A percentile compares a stretch with the other conserved stretches of the same genome.
phyloP scores from a whole-genome alignment of 1,140 invertebrate species.

The Palaemon carinicauda region DNA sequence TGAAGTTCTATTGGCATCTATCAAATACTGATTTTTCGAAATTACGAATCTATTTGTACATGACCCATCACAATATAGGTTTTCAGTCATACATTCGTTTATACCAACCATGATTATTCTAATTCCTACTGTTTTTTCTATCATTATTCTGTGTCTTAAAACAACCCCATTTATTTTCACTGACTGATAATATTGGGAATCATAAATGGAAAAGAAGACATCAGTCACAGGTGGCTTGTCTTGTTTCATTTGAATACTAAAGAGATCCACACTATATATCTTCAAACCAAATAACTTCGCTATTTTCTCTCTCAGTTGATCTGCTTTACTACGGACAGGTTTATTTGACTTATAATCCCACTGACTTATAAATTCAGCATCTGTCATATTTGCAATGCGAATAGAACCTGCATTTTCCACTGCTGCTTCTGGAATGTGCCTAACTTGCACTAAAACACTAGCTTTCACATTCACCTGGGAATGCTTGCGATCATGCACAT shows the following conservation, averaged over 20 bases:
- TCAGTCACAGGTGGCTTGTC: slow-evolving; percentile 90
- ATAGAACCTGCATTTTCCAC: slow-evolving; percentile 95
- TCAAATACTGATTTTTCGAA: slow-evolving; percentile 88
- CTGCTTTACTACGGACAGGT: slow-evolving; percentile 84
- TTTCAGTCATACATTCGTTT: slow-evolving; percentile 95
- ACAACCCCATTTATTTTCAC: slow-evolving; percentile 93
- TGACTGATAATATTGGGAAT: slow-evolving; percentile 94
- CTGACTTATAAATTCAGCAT: slow-evolving; percentile 94
- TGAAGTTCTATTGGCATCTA: slow-evolving; percentile 95
- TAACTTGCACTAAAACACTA: slow-evolving; percentile 91
- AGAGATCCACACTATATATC: slow-evolving; percentile 91
- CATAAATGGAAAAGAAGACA: slow-evolving; percentile 92
- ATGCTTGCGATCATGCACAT: slow-evolving; percentile 92
- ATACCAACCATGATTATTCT: slow-evolving; percentile 98
- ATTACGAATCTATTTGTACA: slow-evolving; percentile 93
- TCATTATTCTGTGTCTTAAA: slow-evolving; percentile 80
- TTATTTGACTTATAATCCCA: slow-evolving; percentile 90
- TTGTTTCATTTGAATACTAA: slow-evolving; percentile 89
- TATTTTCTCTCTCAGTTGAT: slow-evolving; percentile 84
- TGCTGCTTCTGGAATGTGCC: slow-evolving; percentile 93
- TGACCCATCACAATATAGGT: slow-evolving; percentile 93
- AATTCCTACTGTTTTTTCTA: slow-evolving; percentile 90
- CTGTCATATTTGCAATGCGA: slow-evolving; percentile 88
- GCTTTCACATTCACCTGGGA: slow-evolving; percentile 77
- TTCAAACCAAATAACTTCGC: slow-evolving; percentile 82